These are phyloP conservation scores for Orchestia grillus DNA, from an alignment of 1,140 invertebrate species.

Conservation along the genomic window DNA sequence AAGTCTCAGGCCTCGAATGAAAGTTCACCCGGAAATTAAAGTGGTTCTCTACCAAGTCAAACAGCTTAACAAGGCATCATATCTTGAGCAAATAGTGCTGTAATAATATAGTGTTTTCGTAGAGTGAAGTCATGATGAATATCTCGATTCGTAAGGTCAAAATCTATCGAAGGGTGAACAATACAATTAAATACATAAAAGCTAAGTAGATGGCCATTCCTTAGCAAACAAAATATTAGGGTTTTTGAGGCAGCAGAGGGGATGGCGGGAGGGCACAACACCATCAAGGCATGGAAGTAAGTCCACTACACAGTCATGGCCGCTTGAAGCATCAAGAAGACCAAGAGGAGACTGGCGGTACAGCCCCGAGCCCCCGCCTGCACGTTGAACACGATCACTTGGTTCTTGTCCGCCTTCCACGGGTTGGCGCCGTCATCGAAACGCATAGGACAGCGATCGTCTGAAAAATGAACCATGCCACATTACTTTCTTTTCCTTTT, in stretches of 20 bases:
- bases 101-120: background rate
- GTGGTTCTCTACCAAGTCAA: background rate
- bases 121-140: background rate
- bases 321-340: background rate
- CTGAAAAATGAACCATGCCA: background rate
- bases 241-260: background rate
- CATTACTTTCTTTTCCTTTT: no score
- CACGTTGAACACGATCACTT: constrained; percentile 59
- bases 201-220: background rate
- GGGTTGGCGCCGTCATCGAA: constrained; percentile 62
- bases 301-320: background rate
- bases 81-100: background rate
- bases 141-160: background rate
- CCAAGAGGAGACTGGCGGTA: background rate
- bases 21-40: background rate
- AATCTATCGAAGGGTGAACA: background rate
- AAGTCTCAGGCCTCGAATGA: background rate
- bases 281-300: background rate
- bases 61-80: background rate
- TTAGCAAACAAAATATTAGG: background rate
- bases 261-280: background rate
- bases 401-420: constrained; percentile 59
- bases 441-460: constrained; percentile 56
- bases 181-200: no score
- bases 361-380: background rate